These are phyloP conservation scores for Apostichopus californicus DNA, from an alignment of 35 echinoderm and acorn worm genomes.

Conservation along the genomic window DNA sequence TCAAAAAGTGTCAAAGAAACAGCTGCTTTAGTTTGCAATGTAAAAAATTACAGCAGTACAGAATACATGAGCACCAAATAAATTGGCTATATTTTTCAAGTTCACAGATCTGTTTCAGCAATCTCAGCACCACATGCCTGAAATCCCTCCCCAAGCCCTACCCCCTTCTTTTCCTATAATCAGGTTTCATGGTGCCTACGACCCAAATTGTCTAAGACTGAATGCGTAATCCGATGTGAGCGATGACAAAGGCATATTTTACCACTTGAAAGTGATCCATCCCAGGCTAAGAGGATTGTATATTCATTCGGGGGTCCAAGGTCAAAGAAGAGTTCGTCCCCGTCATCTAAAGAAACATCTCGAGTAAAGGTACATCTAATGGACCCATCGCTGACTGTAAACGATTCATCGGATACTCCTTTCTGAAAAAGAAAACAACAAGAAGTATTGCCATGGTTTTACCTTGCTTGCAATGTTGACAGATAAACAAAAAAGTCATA, in stretches of 20 bases:
- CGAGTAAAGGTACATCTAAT: slow-evolving; percentile 13
- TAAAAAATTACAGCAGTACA: no score
- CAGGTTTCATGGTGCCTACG: no score
- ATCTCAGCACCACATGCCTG: no score
- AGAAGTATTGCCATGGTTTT: background rate
- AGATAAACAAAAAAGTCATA: no score
- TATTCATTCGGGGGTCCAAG: slow-evolving; percentile 1
- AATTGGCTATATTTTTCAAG: no score
- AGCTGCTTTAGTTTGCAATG: no score
- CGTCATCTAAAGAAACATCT: background rate
- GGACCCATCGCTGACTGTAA: background rate
- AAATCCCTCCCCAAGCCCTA: no score
- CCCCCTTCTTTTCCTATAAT: no score
- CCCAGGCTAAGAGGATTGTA: slow-evolving; percentile 36
- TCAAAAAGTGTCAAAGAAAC: background rate
- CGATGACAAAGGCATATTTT: background rate
- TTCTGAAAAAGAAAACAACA: slow-evolving; percentile 9
- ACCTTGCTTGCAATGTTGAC: no score
- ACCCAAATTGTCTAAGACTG: background rate
- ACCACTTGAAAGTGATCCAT: slow-evolving; percentile 1
- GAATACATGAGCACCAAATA: no score
- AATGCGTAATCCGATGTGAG: background rate
- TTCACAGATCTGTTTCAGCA: no score
- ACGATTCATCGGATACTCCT: background rate
- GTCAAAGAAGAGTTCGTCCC: slow-evolving; percentile 22